These are phyloP conservation scores for Murina feae DNA, from an alignment of 2,113 vertebrate species.

Conservation along the genomic window DNA sequence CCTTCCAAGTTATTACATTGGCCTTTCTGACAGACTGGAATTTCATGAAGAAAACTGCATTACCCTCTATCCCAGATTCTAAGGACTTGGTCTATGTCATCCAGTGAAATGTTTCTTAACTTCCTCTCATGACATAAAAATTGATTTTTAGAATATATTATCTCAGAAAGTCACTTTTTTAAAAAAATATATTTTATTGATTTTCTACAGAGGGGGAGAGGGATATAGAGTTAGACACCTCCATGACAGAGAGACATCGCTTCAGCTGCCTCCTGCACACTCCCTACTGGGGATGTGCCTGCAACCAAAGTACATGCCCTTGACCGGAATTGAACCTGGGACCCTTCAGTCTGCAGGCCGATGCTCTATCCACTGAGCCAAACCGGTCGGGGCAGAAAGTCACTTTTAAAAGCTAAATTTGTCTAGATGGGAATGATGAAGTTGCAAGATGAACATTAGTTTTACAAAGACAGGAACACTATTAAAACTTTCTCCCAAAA, in stretches of 20 bases:
- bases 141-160: slow-evolving; percentile 14
- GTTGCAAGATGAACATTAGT: not conserved
- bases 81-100: not conserved
- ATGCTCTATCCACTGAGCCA: no score
- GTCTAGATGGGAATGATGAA: not conserved
- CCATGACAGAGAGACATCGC: no score
- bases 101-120: slow-evolving; percentile 3
- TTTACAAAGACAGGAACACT: not conserved
- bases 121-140: slow-evolving; percentile 37
- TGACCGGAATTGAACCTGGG: no score
- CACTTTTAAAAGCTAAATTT: not conserved
- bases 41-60: not conserved
- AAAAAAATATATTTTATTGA: no score
- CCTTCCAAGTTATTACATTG: not conserved
- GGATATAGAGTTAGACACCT: no score
- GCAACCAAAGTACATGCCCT: no score
- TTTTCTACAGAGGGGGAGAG: no score
- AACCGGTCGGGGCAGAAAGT: no score
- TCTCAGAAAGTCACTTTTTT: not conserved
- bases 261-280: no score
- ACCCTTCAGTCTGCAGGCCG: no score
- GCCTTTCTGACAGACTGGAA: not conserved
- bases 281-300: no score
- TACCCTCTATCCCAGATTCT: not conserved
- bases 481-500: not conserved